phyloP scores from a whole-genome alignment of 1,140 invertebrate genomes.

The Caenorhabditis latens region DNA sequence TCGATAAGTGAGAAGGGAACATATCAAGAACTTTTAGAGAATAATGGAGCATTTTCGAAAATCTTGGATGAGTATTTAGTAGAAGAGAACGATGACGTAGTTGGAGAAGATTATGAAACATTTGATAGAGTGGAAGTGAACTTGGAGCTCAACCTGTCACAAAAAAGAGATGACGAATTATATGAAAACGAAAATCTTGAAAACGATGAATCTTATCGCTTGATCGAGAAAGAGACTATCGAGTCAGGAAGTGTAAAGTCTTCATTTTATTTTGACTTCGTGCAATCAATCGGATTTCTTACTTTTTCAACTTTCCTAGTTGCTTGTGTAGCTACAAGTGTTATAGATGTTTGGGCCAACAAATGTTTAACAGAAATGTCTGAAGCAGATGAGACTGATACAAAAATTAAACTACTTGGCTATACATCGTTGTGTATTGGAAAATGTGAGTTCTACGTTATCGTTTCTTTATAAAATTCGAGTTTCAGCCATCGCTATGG shows the following conservation, averaged over 20 bases:
- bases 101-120: not conserved
- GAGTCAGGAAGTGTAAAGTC: conserved; percentile 71
- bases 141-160: not conserved
- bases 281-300: conserved; percentile 75
- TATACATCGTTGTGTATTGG: conserved; percentile 74
- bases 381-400: conserved; percentile 41
- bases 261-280: conserved; percentile 77
- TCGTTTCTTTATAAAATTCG: not conserved
- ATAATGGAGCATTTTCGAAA: conserved; percentile 70
- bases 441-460: conserved; percentile 65
- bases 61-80: conserved; percentile 74
- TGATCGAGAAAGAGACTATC: conserved; percentile 72
- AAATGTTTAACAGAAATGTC: conserved; percentile 76
- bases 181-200: no score
- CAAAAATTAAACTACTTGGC: conserved; percentile 62
- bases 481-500: conserved; percentile 67
- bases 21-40: conserved; percentile 70
- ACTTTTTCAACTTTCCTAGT: conserved; percentile 69
- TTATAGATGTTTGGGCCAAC: conserved; percentile 74
- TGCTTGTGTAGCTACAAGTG: conserved; percentile 70
- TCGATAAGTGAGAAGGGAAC: conserved; percentile 70
- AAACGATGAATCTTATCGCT: not conserved
- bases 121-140: conserved; percentile 13
- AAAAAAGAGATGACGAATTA: no score
- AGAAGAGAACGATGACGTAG: conserved; percentile 66